Conservation (phyloP, 2,113 vertebrate species). For the Atherinomorus stipes region DNA sequence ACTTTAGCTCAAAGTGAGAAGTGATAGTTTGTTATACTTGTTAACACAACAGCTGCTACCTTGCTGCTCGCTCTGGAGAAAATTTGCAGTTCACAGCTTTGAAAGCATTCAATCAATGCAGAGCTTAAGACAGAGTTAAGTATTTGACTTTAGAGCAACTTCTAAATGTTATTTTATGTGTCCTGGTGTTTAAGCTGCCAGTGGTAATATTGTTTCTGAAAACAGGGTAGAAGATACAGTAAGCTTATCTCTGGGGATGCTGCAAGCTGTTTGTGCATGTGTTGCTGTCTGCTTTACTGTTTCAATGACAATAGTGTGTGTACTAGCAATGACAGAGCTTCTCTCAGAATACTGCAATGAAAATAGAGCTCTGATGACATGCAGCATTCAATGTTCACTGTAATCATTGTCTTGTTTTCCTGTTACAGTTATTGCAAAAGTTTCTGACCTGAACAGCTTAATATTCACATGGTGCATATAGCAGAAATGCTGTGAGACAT, state of each 20-base stretch:
- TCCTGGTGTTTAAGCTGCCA: neutral
- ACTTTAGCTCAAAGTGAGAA: neutral
- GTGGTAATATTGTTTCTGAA: constrained; percentile 17
- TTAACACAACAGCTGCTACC: neutral
- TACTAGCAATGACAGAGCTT: neutral
- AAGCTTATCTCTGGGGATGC: neutral
- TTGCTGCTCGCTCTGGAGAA: neutral
- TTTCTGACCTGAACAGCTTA: neutral
- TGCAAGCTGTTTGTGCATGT: constrained; percentile 28
- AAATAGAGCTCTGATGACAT: constrained; percentile 17
- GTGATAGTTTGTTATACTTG: constrained; percentile 1
- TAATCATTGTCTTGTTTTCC: neutral
- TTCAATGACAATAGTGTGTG: constrained; percentile 12
- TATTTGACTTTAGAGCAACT: constrained; percentile 6
- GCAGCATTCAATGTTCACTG: constrained; percentile 1
- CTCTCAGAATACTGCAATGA: constrained; percentile 6
- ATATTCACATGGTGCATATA: neutral
- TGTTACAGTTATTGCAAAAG: too few species aligned
- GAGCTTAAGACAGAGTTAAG: neutral
- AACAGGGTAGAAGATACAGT: constrained; percentile 8
- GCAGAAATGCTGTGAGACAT: constrained; percentile 1
- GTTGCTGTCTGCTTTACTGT: constrained; percentile 14
- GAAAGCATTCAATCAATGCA: neutral
- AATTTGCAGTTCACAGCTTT: constrained; percentile 18
- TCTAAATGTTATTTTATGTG: neutral